These are phyloP conservation scores for Heliconius nattereri DNA, from an alignment of 1,140 invertebrate species.

Conservation along the genomic window DNA sequence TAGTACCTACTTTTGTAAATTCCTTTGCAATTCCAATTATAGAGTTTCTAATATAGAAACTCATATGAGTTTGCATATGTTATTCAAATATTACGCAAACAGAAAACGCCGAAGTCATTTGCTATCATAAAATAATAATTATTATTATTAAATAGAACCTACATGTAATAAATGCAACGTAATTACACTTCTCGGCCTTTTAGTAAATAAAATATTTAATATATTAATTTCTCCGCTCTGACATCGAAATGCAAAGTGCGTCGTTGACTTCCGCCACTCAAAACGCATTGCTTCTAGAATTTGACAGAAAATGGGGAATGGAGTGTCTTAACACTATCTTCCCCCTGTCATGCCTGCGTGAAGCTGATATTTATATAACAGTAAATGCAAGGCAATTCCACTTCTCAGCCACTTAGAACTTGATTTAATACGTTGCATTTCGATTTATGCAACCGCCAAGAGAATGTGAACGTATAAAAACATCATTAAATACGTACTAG, in stretches of 20 bases:
- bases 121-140: not conserved
- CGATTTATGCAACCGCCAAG: not conserved
- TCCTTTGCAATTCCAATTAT: no score
- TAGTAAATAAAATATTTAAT: not conserved
- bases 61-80: not conserved
- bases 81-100: not conserved
- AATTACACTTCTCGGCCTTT: not conserved
- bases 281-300: no score
- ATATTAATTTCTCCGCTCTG: no score
- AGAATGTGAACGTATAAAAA: constrained; percentile 10
- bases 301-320: no score
- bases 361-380: no score
- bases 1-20: no score
- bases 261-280: no score
- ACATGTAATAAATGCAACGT: not conserved
- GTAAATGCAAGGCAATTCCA: not conserved
- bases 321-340: no score
- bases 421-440: not conserved
- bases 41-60: not conserved
- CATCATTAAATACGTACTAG: not conserved
- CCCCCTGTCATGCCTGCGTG: no score
- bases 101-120: not conserved
- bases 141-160: no score
- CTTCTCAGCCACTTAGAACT: not conserved
- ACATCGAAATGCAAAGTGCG: no score